A percentile compares a stretch with the other conserved stretches of the same genome.
These are phyloP conservation scores for Branchipolynoe longqiensis DNA, from an alignment of 2,888 invertebrate species.

Conservation along the genomic window DNA sequence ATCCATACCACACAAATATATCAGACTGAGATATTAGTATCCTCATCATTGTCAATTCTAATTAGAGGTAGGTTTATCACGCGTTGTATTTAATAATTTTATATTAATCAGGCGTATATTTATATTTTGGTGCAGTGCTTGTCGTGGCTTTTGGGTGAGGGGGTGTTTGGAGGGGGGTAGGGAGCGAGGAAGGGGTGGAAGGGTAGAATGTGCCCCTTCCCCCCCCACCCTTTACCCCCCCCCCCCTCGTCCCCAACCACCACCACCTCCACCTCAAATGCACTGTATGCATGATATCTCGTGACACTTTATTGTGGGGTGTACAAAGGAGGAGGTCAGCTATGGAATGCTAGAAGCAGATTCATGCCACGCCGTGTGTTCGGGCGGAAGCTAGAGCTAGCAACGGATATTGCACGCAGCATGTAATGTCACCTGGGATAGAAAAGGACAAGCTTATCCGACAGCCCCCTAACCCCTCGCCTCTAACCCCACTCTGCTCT, in stretches of 20 bases:
- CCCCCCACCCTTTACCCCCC: too few relatives aligned
- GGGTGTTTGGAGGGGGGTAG: not conserved
- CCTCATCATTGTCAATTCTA: too few relatives aligned
- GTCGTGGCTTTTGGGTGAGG: too few relatives aligned
- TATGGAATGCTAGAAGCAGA: constrained; percentile 31
- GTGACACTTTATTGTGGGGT: constrained; percentile 32
- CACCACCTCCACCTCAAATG: not conserved
- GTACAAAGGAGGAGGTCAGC: constrained; percentile 17
- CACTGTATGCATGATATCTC: constrained; percentile 13
- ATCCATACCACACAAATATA: too few relatives aligned
- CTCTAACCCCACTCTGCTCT: not conserved
- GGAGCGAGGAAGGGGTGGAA: not conserved
- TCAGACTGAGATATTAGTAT: too few relatives aligned
- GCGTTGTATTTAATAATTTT: too few relatives aligned
- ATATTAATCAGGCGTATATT: too few relatives aligned
- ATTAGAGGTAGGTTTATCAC: too few relatives aligned
- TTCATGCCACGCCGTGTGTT: constrained; percentile 27
- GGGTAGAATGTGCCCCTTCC: not conserved
- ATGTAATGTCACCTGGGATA: constrained; percentile 35
- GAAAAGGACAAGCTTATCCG: constrained; percentile 42
- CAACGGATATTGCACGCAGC: constrained; percentile 34
- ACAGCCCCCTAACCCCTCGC: not conserved
- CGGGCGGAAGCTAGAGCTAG: not conserved
- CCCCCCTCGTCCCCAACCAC: not conserved
- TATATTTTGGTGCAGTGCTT: too few relatives aligned